A percentile compares a stretch with the other conserved stretches of the same genome.
These are phyloP conservation scores for Proteles cristata DNA, from an alignment of 2,113 vertebrate species.

Conservation along the genomic window DNA sequence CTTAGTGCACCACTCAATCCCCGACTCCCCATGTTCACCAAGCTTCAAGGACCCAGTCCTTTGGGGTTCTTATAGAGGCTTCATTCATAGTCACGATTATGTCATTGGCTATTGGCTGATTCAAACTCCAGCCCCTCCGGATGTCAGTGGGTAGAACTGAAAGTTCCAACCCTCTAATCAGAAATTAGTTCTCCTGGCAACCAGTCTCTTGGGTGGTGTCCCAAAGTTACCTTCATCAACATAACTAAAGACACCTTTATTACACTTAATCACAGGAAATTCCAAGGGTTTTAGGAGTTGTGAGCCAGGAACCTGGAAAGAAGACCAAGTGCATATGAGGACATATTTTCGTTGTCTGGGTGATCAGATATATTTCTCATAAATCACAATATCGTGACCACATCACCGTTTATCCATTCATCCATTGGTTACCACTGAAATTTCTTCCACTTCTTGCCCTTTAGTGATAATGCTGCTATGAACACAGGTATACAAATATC, in stretches of 20 bases:
- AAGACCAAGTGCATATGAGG: neutral
- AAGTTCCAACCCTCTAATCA: neutral
- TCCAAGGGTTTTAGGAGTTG: neutral
- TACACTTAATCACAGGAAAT: neutral
- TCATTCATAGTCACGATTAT: neutral
- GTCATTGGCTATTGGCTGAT: neutral
- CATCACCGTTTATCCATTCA: neutral
- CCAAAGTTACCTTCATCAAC: neutral
- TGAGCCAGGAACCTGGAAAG: neutral
- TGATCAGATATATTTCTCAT: neutral
- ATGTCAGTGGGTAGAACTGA: neutral
- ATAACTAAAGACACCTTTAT: neutral
- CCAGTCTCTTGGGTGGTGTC: neutral
- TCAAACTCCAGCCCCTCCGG: neutral
- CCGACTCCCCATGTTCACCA: neutral
- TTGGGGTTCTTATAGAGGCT: neutral
- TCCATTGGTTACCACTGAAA: neutral
- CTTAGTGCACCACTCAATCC: neutral
- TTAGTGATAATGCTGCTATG: neutral
- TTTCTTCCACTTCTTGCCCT: neutral
- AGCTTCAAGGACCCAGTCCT: neutral
- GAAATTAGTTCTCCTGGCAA: neutral
- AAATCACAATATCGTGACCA: neutral
- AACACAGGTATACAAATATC: neutral
- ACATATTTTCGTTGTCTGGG: neutral